Base-by-base conservation (phyloP, 2,888 invertebrate species). In the Tiliacea citrago region DNA sequence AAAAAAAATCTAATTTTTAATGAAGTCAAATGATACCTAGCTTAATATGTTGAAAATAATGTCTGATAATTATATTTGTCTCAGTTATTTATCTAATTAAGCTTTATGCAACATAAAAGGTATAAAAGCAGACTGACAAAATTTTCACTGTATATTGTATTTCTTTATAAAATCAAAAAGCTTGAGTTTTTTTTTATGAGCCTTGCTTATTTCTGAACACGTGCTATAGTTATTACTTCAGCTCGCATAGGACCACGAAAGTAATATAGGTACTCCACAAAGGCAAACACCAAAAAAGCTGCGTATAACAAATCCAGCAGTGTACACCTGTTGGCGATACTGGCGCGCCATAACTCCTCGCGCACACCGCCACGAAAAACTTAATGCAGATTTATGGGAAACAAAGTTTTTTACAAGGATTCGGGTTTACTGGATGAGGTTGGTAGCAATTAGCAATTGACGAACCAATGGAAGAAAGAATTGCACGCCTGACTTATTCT, bases 361-460 rank as follows among this genome's bases (percentile, higher is more conserved):
- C 74, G 72, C 73, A 86, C 85, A 81, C 86, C 85, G 85, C 83
- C 85, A 83, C 70, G 89, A 88, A 79, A 88, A 89, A 90, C 91
- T 88, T 92, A 92, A 92, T 90, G 88, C 90, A 91, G 92, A 93
- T 93, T 93, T 93, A 93, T 91, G 90, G 86, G 77, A 73, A 79
- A 82, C 86, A 75, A 87, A 85, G 76, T 84, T 89, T 86, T 82
- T 68, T 18, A 75, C 84, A 61, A 16, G 21, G 84, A 83, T 66
- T 16, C 12, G 0, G 21, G 0, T 10, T 10, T 12, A 18, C 85
- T 85, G 42, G 86, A 87, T 61, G 53, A 12, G 62, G 18, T 42
- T 9, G 9, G 42, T 42, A 42, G 42, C 9, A 42, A 42, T 42
- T 45, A 45, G 45, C 45, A 12, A 45, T 12, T 10, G 45, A 45